Conservation (phyloP, 2,888 invertebrate species). For the Tenthredo mesomela region DNA sequence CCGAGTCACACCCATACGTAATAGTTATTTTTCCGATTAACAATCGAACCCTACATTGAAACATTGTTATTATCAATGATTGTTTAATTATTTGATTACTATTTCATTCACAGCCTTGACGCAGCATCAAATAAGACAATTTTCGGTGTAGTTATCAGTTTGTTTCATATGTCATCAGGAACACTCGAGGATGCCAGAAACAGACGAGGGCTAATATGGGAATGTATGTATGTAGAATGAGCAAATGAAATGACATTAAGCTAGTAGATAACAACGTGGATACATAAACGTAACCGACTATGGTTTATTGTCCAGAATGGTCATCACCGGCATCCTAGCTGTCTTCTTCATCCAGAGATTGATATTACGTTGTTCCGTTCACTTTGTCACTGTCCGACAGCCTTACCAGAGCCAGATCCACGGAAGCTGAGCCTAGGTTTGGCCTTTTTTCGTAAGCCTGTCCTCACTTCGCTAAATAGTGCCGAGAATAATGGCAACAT, state of each 20-base stretch:
- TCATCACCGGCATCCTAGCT: slow-evolving; percentile 14
- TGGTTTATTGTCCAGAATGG: slow-evolving; percentile 33
- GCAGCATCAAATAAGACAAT: too few relatives aligned
- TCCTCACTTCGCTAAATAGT: slow-evolving; percentile 46
- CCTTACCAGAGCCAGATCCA: background rate
- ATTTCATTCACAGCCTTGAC: too few relatives aligned
- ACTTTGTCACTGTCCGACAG: slow-evolving; percentile 45
- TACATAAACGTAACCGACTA: slow-evolving; percentile 24
- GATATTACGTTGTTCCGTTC: slow-evolving; percentile 35
- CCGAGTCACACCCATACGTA: background rate
- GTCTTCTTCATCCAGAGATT: slow-evolving; percentile 44
- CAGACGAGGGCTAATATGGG: background rate
- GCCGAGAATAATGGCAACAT: slow-evolving; percentile 35
- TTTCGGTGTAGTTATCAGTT: too few relatives aligned
- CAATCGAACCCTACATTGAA: too few relatives aligned
- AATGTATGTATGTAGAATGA: background rate
- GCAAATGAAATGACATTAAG: background rate
- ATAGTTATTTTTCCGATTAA: background rate
- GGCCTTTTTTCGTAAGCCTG: slow-evolving; percentile 3
- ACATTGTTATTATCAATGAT: too few relatives aligned
- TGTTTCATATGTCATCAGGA: too few relatives aligned
- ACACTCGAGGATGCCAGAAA: background rate
- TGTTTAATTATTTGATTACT: too few relatives aligned
- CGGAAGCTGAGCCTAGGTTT: slow-evolving; percentile 11
- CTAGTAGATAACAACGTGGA: background rate